Base-by-base conservation (phyloP, 2,797 vertebrate species). In the Eulemur rubriventer region DNA sequence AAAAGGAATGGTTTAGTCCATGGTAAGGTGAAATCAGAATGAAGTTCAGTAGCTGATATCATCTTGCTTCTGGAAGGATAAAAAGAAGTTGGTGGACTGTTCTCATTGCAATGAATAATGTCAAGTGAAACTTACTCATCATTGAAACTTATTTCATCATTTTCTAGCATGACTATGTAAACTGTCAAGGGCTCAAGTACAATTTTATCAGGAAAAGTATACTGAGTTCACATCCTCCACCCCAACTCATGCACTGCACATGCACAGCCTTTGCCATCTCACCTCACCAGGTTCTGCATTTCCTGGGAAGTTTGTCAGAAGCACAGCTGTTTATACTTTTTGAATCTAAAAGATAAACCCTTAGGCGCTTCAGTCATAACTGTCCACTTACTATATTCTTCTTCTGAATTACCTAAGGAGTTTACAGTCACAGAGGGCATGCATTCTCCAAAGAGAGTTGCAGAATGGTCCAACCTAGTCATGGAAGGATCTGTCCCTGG, bases 271-370 rank as follows among this genome's bases (percentile, higher is more conserved):
- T 55, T 69, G 26, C 41, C 38, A 14, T 55, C 59, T 82, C 46
- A 35, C 59, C 67, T 91, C 67, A 70, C 82, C 26, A 48, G 14
- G 17, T 28, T 94, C 28, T 83, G 22, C 13, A 33, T 87, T 92
- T 41, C 59, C 35, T 43, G 55, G 52, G 46, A 26, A 75, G 26
- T 65, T 63, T 89, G 55, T 59, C 76, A 92, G 75, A 95, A 84
- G 41, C 57, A 69, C 43, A 90, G 72, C 82, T 96, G 38, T 55
- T 70, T 83, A 18, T 57, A 57, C 50, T 92, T 85, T 91, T 88
- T 63, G 22, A 96, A 83, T 86, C 55, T 79, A 80, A 91, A 89
- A 93, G 63, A 72, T 82, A 89, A 46, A 79, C 50, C 33, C n/a
- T 59, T 75, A 20, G 22, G 59, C 83, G 33, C 22, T 72, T 76